Conservation (phyloP, 2,113 vertebrate species). For the Madoqua kirkii region DNA sequence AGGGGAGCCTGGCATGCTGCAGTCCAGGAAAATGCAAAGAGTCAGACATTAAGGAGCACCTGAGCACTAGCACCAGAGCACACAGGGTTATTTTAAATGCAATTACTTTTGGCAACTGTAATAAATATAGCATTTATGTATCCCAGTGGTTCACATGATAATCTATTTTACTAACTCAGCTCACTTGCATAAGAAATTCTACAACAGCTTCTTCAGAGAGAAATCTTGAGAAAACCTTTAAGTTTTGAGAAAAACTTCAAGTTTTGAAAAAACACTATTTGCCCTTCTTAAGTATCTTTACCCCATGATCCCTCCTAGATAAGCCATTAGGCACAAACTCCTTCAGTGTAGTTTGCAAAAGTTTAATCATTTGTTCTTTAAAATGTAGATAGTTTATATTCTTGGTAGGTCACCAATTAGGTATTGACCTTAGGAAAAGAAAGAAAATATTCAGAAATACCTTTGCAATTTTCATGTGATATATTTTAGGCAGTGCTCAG, state of each 20-base stretch:
- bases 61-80: background rate
- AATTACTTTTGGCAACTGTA: background rate
- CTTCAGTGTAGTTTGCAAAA: background rate
- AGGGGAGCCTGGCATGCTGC: background rate
- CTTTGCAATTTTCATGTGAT: background rate
- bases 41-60: background rate
- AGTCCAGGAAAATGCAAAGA: background rate
- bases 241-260: background rate
- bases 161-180: background rate
- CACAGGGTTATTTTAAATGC: background rate
- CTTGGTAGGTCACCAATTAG: background rate
- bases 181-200: background rate
- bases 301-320: background rate
- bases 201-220: background rate
- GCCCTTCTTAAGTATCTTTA: background rate
- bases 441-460: background rate
- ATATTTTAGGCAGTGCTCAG: background rate
- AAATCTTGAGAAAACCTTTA: background rate
- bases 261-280: background rate
- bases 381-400: background rate
- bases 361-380: background rate
- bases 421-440: background rate
- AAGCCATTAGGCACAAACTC: background rate
- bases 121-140: background rate
- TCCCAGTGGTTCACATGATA: background rate